These are phyloP conservation scores for Tetropium fuscum DNA, from an alignment of 2,888 invertebrate species.

Conservation along the genomic window DNA sequence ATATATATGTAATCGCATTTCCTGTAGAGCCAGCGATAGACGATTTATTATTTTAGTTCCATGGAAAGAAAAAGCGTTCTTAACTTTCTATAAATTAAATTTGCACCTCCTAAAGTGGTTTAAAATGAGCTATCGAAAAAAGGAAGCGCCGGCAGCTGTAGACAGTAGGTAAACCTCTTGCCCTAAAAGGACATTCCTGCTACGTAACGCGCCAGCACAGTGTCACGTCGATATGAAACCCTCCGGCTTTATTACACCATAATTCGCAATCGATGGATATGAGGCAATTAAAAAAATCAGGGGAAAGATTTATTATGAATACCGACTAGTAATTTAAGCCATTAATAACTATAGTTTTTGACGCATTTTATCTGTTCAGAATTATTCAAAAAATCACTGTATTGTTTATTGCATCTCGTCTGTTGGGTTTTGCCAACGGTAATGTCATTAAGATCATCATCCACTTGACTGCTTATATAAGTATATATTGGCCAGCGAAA, in stretches of 20 bases:
- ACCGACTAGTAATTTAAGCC: too few species aligned
- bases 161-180: conserved; percentile 54
- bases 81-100: conserved; percentile 45
- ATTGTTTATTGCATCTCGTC: too few species aligned
- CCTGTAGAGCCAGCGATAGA: too few species aligned
- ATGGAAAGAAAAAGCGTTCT: conserved; percentile 32
- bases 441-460: too few species aligned
- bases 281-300: conserved; percentile 30
- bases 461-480: too few species aligned
- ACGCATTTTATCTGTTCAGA: too few species aligned
- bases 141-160: conserved; percentile 42
- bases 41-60: conserved; percentile 7
- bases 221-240: conserved; percentile 26
- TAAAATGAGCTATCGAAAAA: conserved; percentile 45
- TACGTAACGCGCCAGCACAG: conserved; percentile 38
- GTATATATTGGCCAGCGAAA: too few species aligned
- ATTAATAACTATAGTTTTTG: too few species aligned
- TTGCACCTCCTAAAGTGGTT: conserved; percentile 45
- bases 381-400: too few species aligned
- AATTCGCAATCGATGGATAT: conserved; percentile 31
- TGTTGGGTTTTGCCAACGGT: too few species aligned
- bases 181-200: conserved; percentile 51
- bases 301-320: too few species aligned
- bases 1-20: too few species aligned
- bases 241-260: conserved; percentile 41